phyloP scores from a whole-genome alignment of 1,140 invertebrate species.

The Heterodera carotae region DNA sequence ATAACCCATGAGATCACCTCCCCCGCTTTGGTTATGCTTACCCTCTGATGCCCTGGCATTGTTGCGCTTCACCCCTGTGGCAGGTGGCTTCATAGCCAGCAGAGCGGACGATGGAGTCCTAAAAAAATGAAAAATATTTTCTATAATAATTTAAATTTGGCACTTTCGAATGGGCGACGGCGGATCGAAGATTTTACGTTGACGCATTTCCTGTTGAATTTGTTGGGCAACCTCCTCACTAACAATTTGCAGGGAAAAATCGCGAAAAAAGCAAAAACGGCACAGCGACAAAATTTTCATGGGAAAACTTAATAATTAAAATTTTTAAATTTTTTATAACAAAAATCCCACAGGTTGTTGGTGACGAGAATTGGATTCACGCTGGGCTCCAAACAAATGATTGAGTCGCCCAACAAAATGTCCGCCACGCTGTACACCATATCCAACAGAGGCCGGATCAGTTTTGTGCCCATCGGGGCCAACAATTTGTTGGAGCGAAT shows the following conservation, averaged over 20 bases:
- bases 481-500: conserved; percentile 49
- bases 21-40: conserved; percentile 8
- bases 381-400: conserved; percentile 53
- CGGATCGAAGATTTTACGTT: conserved; percentile 57
- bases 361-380: conserved; percentile 53
- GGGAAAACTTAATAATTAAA: conserved; percentile 36
- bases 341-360: conserved; percentile 44
- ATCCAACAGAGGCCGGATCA: conserved; percentile 44
- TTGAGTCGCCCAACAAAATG: conserved; percentile 42
- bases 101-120: conserved; percentile 52
- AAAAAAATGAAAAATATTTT: background rate
- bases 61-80: conserved; percentile 54
- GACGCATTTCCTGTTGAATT: conserved; percentile 63
- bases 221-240: conserved; percentile 63
- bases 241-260: conserved; percentile 60
- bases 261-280: conserved; percentile 47
- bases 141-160: background rate
- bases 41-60: conserved; percentile 59
- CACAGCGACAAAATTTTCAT: conserved; percentile 56
- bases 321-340: background rate
- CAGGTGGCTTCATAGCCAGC: conserved; percentile 56
- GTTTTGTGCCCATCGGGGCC: conserved; percentile 36
- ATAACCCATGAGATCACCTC: too few species aligned
- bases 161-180: conserved; percentile 50
- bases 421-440: conserved; percentile 55